phyloP scores from a whole-genome alignment of 2,797 vertebrate species.

The Sebastolobus altivelis region DNA sequence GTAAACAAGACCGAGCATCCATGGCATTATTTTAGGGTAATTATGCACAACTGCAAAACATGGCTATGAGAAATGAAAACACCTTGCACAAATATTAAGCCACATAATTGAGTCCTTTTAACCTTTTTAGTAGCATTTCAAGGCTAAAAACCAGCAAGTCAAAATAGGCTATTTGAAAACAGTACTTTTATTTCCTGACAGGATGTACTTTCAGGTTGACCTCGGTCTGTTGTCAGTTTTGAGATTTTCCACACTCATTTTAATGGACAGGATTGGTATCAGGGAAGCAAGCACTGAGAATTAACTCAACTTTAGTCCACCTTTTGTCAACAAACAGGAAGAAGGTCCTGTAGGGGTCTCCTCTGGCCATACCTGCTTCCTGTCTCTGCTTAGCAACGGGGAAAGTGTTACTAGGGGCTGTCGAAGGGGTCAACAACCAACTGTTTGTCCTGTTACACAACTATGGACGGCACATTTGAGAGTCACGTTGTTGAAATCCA shows the following conservation, averaged over 20 bases:
- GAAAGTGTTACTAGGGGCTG: slow-evolving; percentile 19
- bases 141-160: not conserved
- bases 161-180: not conserved
- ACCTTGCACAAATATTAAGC: slow-evolving; percentile 2
- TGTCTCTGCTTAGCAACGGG: slow-evolving; percentile 28
- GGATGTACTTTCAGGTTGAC: slow-evolving; percentile 12
- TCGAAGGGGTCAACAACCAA: slow-evolving; percentile 25
- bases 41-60: not conserved
- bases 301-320: not conserved
- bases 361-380: slow-evolving; percentile 44
- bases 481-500: not conserved
- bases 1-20: too few species aligned
- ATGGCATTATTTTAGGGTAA: not conserved
- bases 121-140: not conserved
- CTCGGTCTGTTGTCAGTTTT: slow-evolving; percentile 7
- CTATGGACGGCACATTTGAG: not conserved
- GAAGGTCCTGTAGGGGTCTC: slow-evolving; percentile 8
- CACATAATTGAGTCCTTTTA: not conserved
- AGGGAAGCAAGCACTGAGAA: slow-evolving; percentile 8
- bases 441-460: slow-evolving; percentile 9
- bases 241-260: slow-evolving; percentile 2
- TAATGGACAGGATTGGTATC: slow-evolving; percentile 7
- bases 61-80: not conserved
- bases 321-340: slow-evolving; percentile 54
- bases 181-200: slow-evolving; percentile 2